A percentile compares a stretch with the other conserved stretches of the same genome.
These are phyloP conservation scores for Rhinoptilus africanus DNA, from an alignment of 2,113 vertebrate genomes.

Conservation along the genomic window DNA sequence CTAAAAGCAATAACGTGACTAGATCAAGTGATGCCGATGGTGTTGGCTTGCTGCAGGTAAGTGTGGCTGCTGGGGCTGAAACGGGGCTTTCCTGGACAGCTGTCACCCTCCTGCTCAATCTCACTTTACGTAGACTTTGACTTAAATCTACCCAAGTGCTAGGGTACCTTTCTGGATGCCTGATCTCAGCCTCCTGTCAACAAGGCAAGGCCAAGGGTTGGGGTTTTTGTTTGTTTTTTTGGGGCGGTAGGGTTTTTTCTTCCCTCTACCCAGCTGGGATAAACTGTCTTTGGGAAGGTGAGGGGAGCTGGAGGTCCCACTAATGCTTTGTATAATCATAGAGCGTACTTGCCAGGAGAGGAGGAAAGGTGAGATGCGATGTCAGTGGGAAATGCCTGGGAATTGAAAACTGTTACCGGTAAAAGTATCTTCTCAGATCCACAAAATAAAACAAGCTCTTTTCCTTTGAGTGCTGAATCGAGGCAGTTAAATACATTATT, in stretches of 20 bases:
- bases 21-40: not conserved
- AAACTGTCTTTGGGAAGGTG: not conserved
- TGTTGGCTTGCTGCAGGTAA: slow-evolving; percentile 54
- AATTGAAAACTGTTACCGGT: not conserved
- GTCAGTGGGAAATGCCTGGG: not conserved
- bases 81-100: not conserved
- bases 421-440: not conserved
- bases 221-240: not conserved
- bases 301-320: not conserved
- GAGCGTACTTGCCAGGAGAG: not conserved
- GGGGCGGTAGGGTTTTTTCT: not conserved
- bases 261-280: not conserved
- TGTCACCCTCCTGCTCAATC: not conserved
- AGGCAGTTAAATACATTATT: not conserved
- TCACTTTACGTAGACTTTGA: not conserved
- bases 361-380: not conserved
- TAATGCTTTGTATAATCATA: not conserved
- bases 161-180: not conserved
- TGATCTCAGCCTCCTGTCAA: not conserved
- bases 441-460: not conserved
- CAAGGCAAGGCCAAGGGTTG: not conserved
- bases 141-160: not conserved
- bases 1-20: not conserved
- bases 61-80: not conserved
- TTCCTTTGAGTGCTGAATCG: not conserved